Base-by-base conservation (phyloP, 1,140 invertebrate genomes). In the Leptoteleia sp. region DNA sequence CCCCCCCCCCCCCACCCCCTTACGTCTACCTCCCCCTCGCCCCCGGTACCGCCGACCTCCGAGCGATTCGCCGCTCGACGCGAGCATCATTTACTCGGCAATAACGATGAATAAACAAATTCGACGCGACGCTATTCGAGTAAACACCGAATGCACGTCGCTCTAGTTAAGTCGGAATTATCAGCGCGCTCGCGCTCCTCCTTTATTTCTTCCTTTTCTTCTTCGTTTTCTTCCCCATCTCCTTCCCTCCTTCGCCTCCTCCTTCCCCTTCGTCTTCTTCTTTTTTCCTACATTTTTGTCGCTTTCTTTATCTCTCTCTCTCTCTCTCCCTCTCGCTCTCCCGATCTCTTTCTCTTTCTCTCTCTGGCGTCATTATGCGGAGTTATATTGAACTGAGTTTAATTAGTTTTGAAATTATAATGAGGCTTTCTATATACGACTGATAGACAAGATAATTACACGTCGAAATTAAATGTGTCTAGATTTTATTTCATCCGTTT, bases 21-120 rank as follows among this genome's bases (percentile, higher is more conserved):
- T n/a, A n/a, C n/a, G n/a, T n/a, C n/a, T n/a, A n/a, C n/a, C n/a
- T n/a, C n/a, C n/a, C n/a, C n/a, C n/a, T n/a, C n/a, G n/a, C n/a
- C n/a, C n/a, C n/a, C n/a, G n/a, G n/a, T n/a, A n/a, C n/a, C n/a
- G n/a, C n/a, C n/a, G n/a, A n/a, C n/a, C n/a, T n/a, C n/a, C n/a
- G n/a, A n/a, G n/a, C n/a, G n/a, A n/a, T n/a, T n/a, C n/a, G 42
- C 19, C 37, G n/a, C 1, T 35, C 54, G 61, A 65, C 55, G 38
- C 55, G 43, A 50, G 47, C 54, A 67, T 73, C 70, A 70, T 77
- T 76, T 76, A 61, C 57, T 43, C 42, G 33, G 57, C 59, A 70
- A 70, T 77, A 70, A 77, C 57, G 73, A 70, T 77, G 73, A 77
- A 70, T 70, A 70, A 77, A 77, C 73, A 77, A 77, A 77, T 70